Evolutionary conservation across 1,140 invertebrate species (phyloP).

Genomic region (Megathymus violae): DNA sequence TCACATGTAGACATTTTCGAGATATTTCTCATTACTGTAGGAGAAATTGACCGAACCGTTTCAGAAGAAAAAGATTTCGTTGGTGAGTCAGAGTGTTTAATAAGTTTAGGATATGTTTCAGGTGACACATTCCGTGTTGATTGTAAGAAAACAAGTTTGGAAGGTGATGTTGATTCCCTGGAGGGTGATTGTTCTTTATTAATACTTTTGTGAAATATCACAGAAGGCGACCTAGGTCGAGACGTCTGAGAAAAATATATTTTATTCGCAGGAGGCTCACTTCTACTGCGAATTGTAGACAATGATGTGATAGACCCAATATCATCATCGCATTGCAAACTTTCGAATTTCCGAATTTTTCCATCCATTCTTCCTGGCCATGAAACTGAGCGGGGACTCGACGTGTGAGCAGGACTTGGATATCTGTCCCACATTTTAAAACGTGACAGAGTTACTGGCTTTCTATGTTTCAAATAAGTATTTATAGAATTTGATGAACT

Average conservation of each 20-base stretch:
- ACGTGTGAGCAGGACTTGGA: constrained; percentile 54
- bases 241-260: constrained; percentile 79
- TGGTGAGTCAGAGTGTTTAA: constrained; percentile 52
- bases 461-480: constrained; percentile 87
- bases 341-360: constrained; percentile 71
- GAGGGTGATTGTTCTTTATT: constrained; percentile 35
- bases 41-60: constrained; percentile 57
- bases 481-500: constrained; percentile 83
- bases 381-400: constrained; percentile 73
- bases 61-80: constrained; percentile 63
- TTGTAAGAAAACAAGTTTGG: constrained; percentile 72
- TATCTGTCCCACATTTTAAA: constrained; percentile 88
- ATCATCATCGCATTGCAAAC: constrained; percentile 61
- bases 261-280: constrained; percentile 82
- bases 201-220: constrained; percentile 58
- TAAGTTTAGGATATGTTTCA: constrained; percentile 40
- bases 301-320: constrained; percentile 72
- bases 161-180: constrained; percentile 53
- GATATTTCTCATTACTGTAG: constrained; percentile 44
- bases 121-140: constrained; percentile 65
- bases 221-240: constrained; percentile 71
- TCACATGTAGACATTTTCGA: constrained; percentile 11
- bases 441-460: constrained; percentile 88
- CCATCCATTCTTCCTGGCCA: constrained; percentile 79
- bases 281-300: constrained; percentile 79